These are phyloP conservation scores for Ranitomeya imitator DNA, from an alignment of 2,113 vertebrate species.

Conservation along the genomic window DNA sequence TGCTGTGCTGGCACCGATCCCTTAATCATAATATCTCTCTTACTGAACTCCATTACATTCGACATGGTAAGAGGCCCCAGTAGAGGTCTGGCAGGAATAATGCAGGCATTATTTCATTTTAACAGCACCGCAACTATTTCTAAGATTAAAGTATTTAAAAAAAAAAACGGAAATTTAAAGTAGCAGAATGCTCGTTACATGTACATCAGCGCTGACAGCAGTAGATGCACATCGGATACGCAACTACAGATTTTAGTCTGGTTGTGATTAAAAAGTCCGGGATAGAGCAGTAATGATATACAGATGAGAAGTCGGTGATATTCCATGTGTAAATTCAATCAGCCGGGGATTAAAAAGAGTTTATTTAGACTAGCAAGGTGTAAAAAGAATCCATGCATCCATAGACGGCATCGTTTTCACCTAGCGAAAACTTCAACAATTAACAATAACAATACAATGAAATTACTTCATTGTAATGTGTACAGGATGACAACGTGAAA, in stretches of 20 bases:
- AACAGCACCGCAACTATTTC: constrained; percentile 33
- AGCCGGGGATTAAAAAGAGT: not conserved
- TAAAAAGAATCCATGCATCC: not conserved
- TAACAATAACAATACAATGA: not conserved
- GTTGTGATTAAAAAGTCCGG: not conserved
- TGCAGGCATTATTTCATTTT: constrained; percentile 41
- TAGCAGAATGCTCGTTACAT: not conserved
- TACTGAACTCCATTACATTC: constrained; percentile 52
- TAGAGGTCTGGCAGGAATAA: constrained; percentile 25
- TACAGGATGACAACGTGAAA: not conserved
- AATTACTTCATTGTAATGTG: not conserved
- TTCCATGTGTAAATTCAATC: not conserved
- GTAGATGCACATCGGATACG: not conserved
- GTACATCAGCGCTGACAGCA: constrained; percentile 4
- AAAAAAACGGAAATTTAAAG: constrained; percentile 11
- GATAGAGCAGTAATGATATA: not conserved
- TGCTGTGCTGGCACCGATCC: constrained; percentile 47
- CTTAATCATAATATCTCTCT: constrained; percentile 50
- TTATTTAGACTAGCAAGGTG: not conserved
- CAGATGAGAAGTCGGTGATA: not conserved
- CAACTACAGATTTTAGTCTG: not conserved
- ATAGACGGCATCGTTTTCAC: not conserved
- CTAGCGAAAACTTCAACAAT: no score
- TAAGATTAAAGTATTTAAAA: constrained; percentile 42
- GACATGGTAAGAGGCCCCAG: constrained; percentile 48